Conservation (phyloP, 2,888 invertebrate species). For the Ochropleura leucogaster region DNA sequence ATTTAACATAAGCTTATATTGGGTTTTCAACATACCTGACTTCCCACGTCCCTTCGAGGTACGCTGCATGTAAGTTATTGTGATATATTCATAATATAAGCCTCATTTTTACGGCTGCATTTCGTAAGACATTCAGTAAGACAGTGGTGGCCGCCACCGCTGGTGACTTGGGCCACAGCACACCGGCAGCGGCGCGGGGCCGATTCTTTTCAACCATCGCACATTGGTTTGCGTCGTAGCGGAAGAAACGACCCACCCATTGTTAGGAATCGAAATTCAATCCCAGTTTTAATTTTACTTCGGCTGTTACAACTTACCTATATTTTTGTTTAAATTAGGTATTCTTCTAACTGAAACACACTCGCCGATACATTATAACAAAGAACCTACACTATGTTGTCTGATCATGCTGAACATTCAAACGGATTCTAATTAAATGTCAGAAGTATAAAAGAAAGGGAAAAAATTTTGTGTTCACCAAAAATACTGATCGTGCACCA, state of each 20-base stretch:
- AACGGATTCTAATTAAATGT: slow-evolving; percentile 13
- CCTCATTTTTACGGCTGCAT: not conserved
- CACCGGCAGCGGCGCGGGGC: slow-evolving; percentile 20
- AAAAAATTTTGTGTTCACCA: too few relatives aligned
- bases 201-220: slow-evolving; percentile 57
- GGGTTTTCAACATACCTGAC: not conserved
- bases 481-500: too few relatives aligned
- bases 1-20: too few relatives aligned
- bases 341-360: not conserved
- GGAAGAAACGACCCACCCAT: slow-evolving; percentile 67
- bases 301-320: slow-evolving; percentile 7
- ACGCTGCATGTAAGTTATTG: not conserved
- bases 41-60: not conserved
- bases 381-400: not conserved
- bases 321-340: slow-evolving; percentile 1
- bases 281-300: slow-evolving; percentile 68
- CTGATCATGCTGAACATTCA: slow-evolving; percentile 6
- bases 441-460: too few relatives aligned
- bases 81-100: not conserved
- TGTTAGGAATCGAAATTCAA: slow-evolving; percentile 72
- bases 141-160: not conserved
- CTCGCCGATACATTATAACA: not conserved
- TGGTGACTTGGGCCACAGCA: slow-evolving; percentile 16
- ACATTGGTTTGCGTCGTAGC: slow-evolving; percentile 61
- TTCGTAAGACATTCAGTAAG: not conserved